Percentiles rank a stretch among this genome's conserved stretches.
Evolutionary conservation across 2,888 invertebrate genomes (phyloP).

Genomic region (Dynastes hyllus): DNA sequence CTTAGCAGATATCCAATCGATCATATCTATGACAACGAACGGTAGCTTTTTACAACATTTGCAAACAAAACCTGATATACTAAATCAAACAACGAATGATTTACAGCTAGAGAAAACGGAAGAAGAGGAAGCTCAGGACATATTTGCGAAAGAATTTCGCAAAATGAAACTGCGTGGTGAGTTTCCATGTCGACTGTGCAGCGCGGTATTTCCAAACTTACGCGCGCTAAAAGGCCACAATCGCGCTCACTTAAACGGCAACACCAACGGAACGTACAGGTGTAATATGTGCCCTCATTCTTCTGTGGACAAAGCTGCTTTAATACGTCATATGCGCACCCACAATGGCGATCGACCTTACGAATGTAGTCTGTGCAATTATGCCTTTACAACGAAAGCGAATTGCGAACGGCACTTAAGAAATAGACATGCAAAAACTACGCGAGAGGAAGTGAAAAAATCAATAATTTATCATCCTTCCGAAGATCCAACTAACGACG

Average conservation of each 20-base stretch:
- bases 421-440: conserved; percentile 90
- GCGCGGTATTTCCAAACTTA: conserved; percentile 89
- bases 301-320: conserved; percentile 91
- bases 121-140: conserved; percentile 87
- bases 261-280: conserved; percentile 85
- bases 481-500: conserved; percentile 88
- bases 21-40: conserved; percentile 84
- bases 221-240: conserved; percentile 94
- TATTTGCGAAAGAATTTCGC: conserved; percentile 89
- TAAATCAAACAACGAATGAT: conserved; percentile 55
- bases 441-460: conserved; percentile 90
- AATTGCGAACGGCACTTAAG: conserved; percentile 96
- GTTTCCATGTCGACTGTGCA: conserved; percentile 93
- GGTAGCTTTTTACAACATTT: conserved; percentile 80
- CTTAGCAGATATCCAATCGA: conserved; percentile 89
- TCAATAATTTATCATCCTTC: conserved; percentile 91
- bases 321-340: conserved; percentile 93
- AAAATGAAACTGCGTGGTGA: conserved; percentile 92
- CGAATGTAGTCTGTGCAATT: conserved; percentile 95
- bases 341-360: conserved; percentile 97
- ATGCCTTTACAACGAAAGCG: conserved; percentile 97
- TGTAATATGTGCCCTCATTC: conserved; percentile 96
- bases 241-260: conserved; percentile 86
- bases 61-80: conserved; percentile 66
- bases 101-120: conserved; percentile 59